These are phyloP conservation scores for Podarcis muralis DNA, from an alignment of 2,113 vertebrate genomes.

Conservation along the genomic window DNA sequence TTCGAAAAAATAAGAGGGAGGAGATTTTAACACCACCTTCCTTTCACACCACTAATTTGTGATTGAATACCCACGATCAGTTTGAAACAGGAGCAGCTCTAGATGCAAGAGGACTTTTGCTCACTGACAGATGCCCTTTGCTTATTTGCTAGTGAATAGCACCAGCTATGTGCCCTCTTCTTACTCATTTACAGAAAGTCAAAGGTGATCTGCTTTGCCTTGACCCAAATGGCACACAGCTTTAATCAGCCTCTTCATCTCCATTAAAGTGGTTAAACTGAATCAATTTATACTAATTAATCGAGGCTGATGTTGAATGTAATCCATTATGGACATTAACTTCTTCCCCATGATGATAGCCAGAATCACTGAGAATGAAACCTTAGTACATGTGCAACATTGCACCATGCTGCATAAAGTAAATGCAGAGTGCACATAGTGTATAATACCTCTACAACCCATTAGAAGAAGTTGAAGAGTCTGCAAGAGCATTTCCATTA, in stretches of 20 bases:
- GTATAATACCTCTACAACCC: no score
- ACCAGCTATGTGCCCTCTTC: not conserved
- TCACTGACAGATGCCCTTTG: not conserved
- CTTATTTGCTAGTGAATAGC: not conserved
- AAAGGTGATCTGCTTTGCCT: not conserved
- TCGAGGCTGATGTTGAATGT: constrained; percentile 7
- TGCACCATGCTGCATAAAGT: not conserved
- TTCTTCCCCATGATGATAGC: not conserved
- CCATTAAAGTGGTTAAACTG: constrained; percentile 15
- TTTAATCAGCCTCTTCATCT: constrained; percentile 17
- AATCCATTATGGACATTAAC: constrained; percentile 16
- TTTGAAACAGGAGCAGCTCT: not conserved
- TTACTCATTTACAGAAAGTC: constrained; percentile 1
- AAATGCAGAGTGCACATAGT: not conserved
- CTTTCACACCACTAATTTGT: not conserved
- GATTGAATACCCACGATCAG: not conserved
- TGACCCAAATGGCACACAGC: constrained; percentile 1
- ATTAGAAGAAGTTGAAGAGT: not conserved
- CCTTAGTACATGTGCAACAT: not conserved
- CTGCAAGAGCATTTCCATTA: no score
- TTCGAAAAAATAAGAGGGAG: not conserved
- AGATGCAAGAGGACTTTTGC: not conserved
- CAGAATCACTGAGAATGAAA: constrained; percentile 12
- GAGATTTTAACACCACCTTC: not conserved
- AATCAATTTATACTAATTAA: constrained; percentile 29